Percentiles rank a stretch among this genome's conserved stretches.
Conservation (phyloP, 2,888 invertebrate genomes). For the Horisme vitalbata region DNA sequence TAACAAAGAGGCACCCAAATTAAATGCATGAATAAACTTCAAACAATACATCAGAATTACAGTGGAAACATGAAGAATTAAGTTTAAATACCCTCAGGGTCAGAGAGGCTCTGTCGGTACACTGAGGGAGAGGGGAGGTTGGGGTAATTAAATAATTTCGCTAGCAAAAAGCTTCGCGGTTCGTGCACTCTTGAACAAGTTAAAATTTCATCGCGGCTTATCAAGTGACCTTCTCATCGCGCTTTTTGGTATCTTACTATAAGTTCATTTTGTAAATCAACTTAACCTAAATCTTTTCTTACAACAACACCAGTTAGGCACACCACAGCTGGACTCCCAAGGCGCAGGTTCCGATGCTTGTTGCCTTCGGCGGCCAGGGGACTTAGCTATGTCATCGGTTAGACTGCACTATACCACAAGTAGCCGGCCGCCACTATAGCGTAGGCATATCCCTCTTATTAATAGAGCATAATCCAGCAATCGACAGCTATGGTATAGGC, state of each 20-base stretch:
- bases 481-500: too few relatives aligned
- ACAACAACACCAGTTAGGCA: too few relatives aligned
- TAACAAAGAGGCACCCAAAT: slow-evolving; percentile 30
- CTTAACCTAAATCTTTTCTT: too few relatives aligned
- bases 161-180: slow-evolving; percentile 40
- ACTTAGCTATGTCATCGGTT: too few relatives aligned
- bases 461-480: too few relatives aligned
- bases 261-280: background rate
- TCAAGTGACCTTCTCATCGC: slow-evolving; percentile 27
- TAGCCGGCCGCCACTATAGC: too few relatives aligned
- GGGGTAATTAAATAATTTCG: slow-evolving; percentile 48
- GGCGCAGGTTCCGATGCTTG: too few relatives aligned
- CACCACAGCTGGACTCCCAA: too few relatives aligned
- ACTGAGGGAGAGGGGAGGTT: slow-evolving; percentile 11
- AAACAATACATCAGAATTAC: slow-evolving; percentile 40
- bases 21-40: slow-evolving; percentile 35
- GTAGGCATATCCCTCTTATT: too few relatives aligned
- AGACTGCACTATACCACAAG: too few relatives aligned
- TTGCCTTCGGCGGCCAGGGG: too few relatives aligned
- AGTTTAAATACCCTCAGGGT: slow-evolving; percentile 41
- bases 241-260: background rate
- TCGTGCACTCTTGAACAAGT: slow-evolving; percentile 42
- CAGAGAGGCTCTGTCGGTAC: slow-evolving; percentile 39
- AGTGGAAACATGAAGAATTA: slow-evolving; percentile 43
- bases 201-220: slow-evolving; percentile 41